These are phyloP conservation scores for Drosophila lacicola DNA, from an alignment of 2,888 invertebrate genomes.

Conservation along the genomic window DNA sequence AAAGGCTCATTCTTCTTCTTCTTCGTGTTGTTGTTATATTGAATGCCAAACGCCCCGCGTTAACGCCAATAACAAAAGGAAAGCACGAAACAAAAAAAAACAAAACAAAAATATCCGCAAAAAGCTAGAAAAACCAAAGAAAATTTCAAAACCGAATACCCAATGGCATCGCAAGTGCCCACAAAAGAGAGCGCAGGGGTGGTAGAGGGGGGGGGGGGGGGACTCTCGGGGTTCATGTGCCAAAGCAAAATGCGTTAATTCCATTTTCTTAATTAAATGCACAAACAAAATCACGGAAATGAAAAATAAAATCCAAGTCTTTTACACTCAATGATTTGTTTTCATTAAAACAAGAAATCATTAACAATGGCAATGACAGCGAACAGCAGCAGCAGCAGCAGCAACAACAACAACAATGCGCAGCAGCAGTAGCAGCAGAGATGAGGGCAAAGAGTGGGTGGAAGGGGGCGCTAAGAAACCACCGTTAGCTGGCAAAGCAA, in stretches of 20 bases:
- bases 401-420: slow-evolving; percentile 14
- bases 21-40: slow-evolving; percentile 37
- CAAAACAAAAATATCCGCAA: slow-evolving; percentile 9
- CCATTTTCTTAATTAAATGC: slow-evolving; percentile 84
- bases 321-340: slow-evolving; percentile 84
- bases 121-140: slow-evolving; percentile 20
- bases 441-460: no score
- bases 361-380: slow-evolving; percentile 83
- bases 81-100: slow-evolving; percentile 18
- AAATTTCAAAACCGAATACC: slow-evolving; percentile 19
- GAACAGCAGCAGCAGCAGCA: slow-evolving; percentile 43
- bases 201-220: neutral
- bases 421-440: neutral
- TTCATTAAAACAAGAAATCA: slow-evolving; percentile 84
- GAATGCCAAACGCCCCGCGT: slow-evolving; percentile 60
- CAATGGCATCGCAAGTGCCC: slow-evolving; percentile 4
- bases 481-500: slow-evolving; percentile 52
- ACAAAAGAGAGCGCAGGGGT: neutral
- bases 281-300: slow-evolving; percentile 83
- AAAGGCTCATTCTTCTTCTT: slow-evolving; percentile 6
- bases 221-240: slow-evolving; percentile 4
- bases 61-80: slow-evolving; percentile 41
- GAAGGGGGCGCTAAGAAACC: slow-evolving; percentile 34
- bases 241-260: slow-evolving; percentile 81
- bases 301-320: slow-evolving; percentile 83